Evolutionary conservation across 2,113 vertebrate species (phyloP), one percentile per base, ranked within the genome.

Genomic region (Ibidorhyncha struthersii): DNA sequence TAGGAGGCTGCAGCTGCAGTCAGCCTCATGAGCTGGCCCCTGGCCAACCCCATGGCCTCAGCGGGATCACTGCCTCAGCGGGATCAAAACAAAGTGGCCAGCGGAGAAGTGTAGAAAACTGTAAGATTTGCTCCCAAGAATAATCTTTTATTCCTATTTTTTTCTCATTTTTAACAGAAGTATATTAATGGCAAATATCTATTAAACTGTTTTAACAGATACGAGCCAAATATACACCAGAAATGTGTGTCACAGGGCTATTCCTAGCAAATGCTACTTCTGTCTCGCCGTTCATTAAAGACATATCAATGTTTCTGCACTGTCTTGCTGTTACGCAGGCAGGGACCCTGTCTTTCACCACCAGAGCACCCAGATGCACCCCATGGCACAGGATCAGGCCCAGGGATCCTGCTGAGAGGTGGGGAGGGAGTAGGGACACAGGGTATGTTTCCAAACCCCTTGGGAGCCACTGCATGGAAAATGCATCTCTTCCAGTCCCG

Each of bases 111-210:
- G 0, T 18, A 82, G 40, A 82, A 82, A 69, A 61, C 9, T 5
- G 9, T 59, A 77, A 88, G 65, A 59, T 77, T 69, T 82, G n/a
- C 41, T 88, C 77, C 53, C 70, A 88, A 88, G 69, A 88, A 94
- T 88, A 88, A 85, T 29, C 20, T 82, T 85, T 84, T 81, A 29
- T 77, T 88, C 32, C 8, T 38, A 70, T 15, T 72, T 52, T 30
- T 34, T 22, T 10, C 8, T 4, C 9, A 6, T 73, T 89, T 86
- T 66, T 71, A 71, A 50, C n/a, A 61, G 43, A 78, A 85, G 14
- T 65, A 26, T 65, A 55, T 74, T 86, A 70, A 59, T 40, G 61
- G 40, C 38, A 82, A 89, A 74, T 55, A 56, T 14, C 70, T 76
- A 18, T 79, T 74, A 40, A 93, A 76, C 12, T 66, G 36, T 61